phyloP scores from a whole-genome alignment of 2,797 vertebrate species.

The Pseudomugil gertrudae region DNA sequence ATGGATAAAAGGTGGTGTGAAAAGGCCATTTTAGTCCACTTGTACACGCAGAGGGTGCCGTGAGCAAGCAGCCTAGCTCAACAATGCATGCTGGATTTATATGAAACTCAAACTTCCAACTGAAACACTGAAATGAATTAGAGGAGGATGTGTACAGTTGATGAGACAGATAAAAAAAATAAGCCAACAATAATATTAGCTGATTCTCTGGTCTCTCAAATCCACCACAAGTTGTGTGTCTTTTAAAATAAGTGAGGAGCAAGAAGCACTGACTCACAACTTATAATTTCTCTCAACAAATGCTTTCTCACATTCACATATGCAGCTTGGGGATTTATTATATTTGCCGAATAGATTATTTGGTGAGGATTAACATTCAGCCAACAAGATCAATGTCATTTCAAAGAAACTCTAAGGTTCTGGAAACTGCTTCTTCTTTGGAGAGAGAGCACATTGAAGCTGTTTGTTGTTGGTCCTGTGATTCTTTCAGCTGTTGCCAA shows the following conservation, averaged over 20 bases:
- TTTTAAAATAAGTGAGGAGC: conserved; percentile 8
- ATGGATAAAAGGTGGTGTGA: too few relatives aligned
- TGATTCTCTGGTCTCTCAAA: neutral
- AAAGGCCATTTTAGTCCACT: too few relatives aligned
- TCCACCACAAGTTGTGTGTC: neutral
- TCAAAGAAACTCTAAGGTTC: conserved; percentile 48
- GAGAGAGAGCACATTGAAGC: conserved; percentile 25
- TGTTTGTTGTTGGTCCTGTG: conserved; percentile 37
- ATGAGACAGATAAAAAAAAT: neutral
- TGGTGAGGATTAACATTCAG: conserved; percentile 66
- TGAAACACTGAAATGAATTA: neutral
- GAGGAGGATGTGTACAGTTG: neutral
- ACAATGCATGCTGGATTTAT: neutral
- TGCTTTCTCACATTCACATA: conserved; percentile 38
- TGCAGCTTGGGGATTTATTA: conserved; percentile 35
- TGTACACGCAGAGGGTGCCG: too few relatives aligned
- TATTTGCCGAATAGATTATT: conserved; percentile 64
- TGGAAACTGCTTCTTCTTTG: conserved; percentile 35
- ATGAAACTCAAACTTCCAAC: neutral
- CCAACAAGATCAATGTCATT: conserved; percentile 64
- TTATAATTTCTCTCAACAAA: conserved; percentile 32
- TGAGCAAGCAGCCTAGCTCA: neutral
- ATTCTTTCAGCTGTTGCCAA: conserved; percentile 59
- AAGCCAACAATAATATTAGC: neutral
- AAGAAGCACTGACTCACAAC: neutral